Evolutionary conservation across 2,113 vertebrate genomes (phyloP), one percentile per base, ranked within the genome.

Genomic region (Spea multiplicata): DNA sequence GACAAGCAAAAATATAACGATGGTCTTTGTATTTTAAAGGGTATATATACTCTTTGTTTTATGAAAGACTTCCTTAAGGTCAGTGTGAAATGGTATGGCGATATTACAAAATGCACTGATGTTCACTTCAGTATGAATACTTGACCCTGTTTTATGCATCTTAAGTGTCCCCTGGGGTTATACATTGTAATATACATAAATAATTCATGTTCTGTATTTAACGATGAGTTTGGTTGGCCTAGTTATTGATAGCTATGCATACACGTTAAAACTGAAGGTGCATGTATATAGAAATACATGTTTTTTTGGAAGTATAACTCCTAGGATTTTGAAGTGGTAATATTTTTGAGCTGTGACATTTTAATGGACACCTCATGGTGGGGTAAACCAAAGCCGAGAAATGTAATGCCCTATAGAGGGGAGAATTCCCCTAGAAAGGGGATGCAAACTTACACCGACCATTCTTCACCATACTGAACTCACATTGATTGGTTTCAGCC

Each of bases 171-270:
- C 44, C 47, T 44, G 55, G 66, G 59, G 66, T 17, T 61, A 55
- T 62, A 30, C 44, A 70, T 77, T 50, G 50, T 13, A 62, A 61
- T 62, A 49, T 61, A 14, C 8, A 10, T 61, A 16, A 69, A 49
- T 70, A 10, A 70, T 76, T 17, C 53, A 69, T 70, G 30, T 50
- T 70, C 14, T 59, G 4, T 59, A 13, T 13, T 30, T 59, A 59
- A 4, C 14, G 3, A 77, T 14, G 2, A 53, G n/a, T 49, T 55
- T 17, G 61, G 13, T 6, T 30, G 46, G 44, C 44, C 44, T 59
- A 4, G n/a, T 44, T 66, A 55, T 46, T 53, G 13, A 66, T 45
- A 57, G 65, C 44, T 17, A 10, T 7, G 74, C 44, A 46, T 45
- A 48, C 8, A 30, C 30, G 30, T 30, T 30, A 30, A 30, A 30